Conservation (phyloP, 2,113 vertebrate species). For the Tragulus kanchil region DNA sequence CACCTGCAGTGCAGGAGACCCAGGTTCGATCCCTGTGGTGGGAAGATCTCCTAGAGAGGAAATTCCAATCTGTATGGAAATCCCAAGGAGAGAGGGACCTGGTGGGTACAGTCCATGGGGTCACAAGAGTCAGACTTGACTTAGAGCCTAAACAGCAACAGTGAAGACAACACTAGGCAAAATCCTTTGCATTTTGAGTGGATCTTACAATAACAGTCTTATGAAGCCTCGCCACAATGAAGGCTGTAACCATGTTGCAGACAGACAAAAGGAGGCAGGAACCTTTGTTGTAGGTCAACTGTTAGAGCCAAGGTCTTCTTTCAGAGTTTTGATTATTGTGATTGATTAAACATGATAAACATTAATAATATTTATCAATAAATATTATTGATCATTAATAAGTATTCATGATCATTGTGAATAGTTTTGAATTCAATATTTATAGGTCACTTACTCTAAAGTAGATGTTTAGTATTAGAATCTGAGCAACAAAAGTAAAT, state of each 20-base stretch:
- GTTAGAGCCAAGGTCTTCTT: neutral
- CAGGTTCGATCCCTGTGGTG: too few relatives aligned
- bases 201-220: neutral
- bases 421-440: neutral
- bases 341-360: neutral
- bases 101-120: too few relatives aligned
- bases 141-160: too few relatives aligned
- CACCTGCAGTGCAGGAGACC: too few relatives aligned
- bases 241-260: rapidly evolving
- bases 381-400: neutral
- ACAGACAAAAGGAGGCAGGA: neutral
- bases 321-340: neutral
- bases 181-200: neutral
- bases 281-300: neutral
- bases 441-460: neutral
- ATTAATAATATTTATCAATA: too few relatives aligned
- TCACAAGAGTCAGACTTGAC: too few relatives aligned
- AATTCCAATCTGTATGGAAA: too few relatives aligned
- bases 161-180: neutral
- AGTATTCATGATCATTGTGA: neutral
- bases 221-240: neutral
- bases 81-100: too few relatives aligned
- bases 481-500: neutral
- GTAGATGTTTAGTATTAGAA: neutral
- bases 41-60: too few relatives aligned